Conservation (phyloP, 2,113 vertebrate genomes). For the Pygoscelis adeliae region DNA sequence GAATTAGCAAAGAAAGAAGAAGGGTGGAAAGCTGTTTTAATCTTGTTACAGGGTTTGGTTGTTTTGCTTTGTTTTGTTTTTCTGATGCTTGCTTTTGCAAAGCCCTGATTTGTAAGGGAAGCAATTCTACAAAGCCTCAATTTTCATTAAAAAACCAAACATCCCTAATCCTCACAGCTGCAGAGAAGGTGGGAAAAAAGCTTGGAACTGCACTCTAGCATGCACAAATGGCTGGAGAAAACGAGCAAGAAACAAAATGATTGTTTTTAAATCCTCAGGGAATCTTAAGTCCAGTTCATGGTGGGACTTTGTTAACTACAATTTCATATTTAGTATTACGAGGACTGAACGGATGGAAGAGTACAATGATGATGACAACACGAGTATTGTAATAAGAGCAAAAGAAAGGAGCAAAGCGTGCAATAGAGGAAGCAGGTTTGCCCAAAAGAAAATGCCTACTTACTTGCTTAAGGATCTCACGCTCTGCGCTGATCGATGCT, state of each 20-base stretch:
- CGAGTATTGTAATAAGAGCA: neutral
- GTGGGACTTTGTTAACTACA: neutral
- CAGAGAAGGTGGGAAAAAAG: neutral
- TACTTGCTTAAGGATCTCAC: neutral
- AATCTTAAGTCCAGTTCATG: neutral
- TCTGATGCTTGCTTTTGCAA: neutral
- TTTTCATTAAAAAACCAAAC: neutral
- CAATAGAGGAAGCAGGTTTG: neutral
- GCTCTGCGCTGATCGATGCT: neutral
- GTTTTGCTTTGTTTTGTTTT: neutral
- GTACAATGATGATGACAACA: neutral
- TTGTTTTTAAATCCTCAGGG: neutral
- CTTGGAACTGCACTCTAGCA: neutral
- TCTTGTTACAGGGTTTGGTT: neutral
- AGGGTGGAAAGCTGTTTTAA: neutral
- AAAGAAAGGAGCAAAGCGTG: neutral
- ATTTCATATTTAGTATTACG: neutral
- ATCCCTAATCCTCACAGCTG: neutral
- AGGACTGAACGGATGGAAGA: neutral
- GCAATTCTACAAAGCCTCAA: neutral
- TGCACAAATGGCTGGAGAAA: neutral
- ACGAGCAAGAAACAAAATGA: neutral
- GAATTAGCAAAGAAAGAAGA: neutral
- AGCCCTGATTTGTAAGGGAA: neutral
- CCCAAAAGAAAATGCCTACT: neutral